These are phyloP conservation scores for Athetis lepigone DNA, from an alignment of 2,888 invertebrate species.

Conservation along the genomic window DNA sequence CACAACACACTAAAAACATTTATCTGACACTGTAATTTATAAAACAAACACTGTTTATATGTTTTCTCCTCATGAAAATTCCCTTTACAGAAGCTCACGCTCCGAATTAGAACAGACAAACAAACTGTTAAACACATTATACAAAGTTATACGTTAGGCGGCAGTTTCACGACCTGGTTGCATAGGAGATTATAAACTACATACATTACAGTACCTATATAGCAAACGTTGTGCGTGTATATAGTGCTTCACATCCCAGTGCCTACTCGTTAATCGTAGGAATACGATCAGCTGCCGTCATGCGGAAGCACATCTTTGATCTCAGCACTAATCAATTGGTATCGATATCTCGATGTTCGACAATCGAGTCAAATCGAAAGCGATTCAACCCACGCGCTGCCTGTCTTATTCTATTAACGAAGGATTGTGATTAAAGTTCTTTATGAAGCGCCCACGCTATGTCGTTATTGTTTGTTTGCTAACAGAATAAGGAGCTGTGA, in stretches of 20 bases:
- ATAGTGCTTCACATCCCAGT: slow-evolving; percentile 65
- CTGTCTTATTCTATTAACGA: slow-evolving; percentile 76
- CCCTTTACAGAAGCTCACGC: slow-evolving; percentile 13
- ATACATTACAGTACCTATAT: slow-evolving; percentile 19
- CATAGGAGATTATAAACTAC: slow-evolving; percentile 41
- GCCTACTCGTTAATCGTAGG: slow-evolving; percentile 73
- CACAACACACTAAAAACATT: too few relatives aligned
- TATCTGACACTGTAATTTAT: neutral
- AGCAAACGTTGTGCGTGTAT: slow-evolving; percentile 9
- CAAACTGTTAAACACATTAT: slow-evolving; percentile 52
- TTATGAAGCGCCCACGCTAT: slow-evolving; percentile 70
- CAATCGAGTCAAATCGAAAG: slow-evolving; percentile 77
- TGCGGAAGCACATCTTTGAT: slow-evolving; percentile 86
- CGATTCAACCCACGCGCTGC: slow-evolving; percentile 79
- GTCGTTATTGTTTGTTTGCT: slow-evolving; percentile 62
- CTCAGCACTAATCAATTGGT: slow-evolving; percentile 83
- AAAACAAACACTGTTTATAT: slow-evolving; percentile 23
- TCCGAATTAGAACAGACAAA: slow-evolving; percentile 46
- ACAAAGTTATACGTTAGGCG: slow-evolving; percentile 36
- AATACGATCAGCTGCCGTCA: slow-evolving; percentile 74
- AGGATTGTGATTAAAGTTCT: slow-evolving; percentile 72
- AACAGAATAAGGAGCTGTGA: slow-evolving; percentile 32
- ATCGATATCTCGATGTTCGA: slow-evolving; percentile 78
- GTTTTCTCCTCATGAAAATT: slow-evolving; percentile 31
- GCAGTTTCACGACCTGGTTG: slow-evolving; percentile 31